A percentile compares a stretch with the other conserved stretches of the same genome.
These are phyloP conservation scores for Acrobeloides nanus DNA, from an alignment of 2,888 invertebrate species.

Conservation along the genomic window DNA sequence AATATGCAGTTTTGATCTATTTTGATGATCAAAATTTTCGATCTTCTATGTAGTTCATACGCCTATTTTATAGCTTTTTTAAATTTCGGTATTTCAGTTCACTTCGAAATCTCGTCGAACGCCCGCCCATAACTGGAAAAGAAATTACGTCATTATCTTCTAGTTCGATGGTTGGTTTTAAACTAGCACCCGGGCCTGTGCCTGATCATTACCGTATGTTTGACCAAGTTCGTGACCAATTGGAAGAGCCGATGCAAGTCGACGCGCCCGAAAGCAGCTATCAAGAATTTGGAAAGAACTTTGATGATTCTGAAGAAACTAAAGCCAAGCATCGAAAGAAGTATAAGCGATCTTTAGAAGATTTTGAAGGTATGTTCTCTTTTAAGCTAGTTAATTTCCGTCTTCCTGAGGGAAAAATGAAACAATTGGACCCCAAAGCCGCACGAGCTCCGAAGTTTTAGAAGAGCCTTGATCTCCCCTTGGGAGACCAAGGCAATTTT, in stretches of 20 bases:
- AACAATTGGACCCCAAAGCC: slow-evolving; percentile 1
- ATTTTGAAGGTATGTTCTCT: slow-evolving; percentile 16
- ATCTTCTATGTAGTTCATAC: too few relatives aligned
- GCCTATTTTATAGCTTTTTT: too few relatives aligned
- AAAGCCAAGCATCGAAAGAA: slow-evolving; percentile 13
- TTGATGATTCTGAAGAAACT: slow-evolving; percentile 10
- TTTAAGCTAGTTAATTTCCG: background rate
- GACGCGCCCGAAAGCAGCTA: too few relatives aligned
- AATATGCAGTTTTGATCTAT: too few relatives aligned
- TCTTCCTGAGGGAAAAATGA: background rate
- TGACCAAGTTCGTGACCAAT: slow-evolving; percentile 10
- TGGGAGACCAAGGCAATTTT: too few relatives aligned
- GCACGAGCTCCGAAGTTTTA: too few relatives aligned
- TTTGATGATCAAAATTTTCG: too few relatives aligned
- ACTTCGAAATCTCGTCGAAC: slow-evolving; percentile 20
- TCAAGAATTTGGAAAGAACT: slow-evolving; percentile 17
- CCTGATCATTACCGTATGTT: slow-evolving; percentile 31
- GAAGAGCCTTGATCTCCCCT: too few relatives aligned
- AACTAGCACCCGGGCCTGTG: slow-evolving; percentile 22
- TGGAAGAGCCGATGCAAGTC: background rate
- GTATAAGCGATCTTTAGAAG: slow-evolving; percentile 24
- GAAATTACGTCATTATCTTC: slow-evolving; percentile 16
- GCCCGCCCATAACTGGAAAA: slow-evolving; percentile 23
- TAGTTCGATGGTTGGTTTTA: slow-evolving; percentile 23
- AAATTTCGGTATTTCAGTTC: slow-evolving; percentile 16